Evolutionary conservation across 2,113 vertebrate species (phyloP), one percentile per base, ranked within the genome.

Genomic region (Sander vitreus): DNA sequence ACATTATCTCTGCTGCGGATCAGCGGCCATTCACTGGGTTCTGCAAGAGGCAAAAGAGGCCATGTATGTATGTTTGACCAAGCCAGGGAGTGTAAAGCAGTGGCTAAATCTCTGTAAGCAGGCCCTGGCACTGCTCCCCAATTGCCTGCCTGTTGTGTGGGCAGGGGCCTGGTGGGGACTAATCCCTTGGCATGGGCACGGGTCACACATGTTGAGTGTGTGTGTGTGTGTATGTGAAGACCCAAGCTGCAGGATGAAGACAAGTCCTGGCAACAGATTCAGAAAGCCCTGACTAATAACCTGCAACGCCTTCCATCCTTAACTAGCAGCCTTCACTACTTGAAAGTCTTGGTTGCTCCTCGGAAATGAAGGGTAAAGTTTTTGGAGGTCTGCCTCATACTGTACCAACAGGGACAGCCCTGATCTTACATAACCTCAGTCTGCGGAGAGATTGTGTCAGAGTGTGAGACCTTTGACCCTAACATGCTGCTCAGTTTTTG

Each of bases 91-190:
- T 89, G 88, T 90, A 92, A 75, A 88, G 85, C 87, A 84, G 82
- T 53, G 65, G 85, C 84, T 93, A 93, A 95, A 91, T 85, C 92
- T 92, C 85, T 81, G 85, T 93, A 93, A 95, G 93, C 90, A 89
- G 89, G 81, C 84, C 77, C 86, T 94, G 93, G 90, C 93, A 80
- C 27, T 59, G 77, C 78, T 92, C 75, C 85, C 87, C 83, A 63
- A 84, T 88, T 90, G 91, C 85, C 92, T 85, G 86, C 87, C 88
- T 84, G 81, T 91, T 79, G 85, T 73, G 88, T 75, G 83, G 90
- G 85, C 73, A 68, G 54, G 64, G 87, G 78, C 86, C 89, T 71
- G 89, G 68, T 81, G 78, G 80, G 87, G 81, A 81, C 76, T 94
- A 94, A 93, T 93, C 92, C 85, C 80, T 77, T 90, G 90, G 89